Evolutionary conservation across 2,888 invertebrate genomes (phyloP).

Genomic region (Tenthredo distinguenda): DNA sequence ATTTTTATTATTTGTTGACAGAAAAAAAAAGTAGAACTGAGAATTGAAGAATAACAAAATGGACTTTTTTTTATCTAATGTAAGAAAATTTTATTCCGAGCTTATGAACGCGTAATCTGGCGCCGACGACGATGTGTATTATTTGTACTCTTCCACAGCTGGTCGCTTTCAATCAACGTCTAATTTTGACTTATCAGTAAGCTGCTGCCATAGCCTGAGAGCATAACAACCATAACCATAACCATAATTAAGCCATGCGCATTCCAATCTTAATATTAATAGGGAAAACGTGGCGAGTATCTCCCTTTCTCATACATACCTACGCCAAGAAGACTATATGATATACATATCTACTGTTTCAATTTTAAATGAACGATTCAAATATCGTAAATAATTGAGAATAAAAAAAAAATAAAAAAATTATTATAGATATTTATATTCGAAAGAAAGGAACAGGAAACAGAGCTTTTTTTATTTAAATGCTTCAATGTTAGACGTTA

Average conservation of each 20-base stretch:
- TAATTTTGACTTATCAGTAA: conserved; percentile 36
- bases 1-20: neutral
- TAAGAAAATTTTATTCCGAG: neutral
- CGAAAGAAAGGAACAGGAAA: neutral
- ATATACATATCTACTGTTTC: neutral
- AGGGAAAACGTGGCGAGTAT: neutral
- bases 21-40: no score
- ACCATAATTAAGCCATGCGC: conserved; percentile 14
- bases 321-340: neutral
- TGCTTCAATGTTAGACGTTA: neutral
- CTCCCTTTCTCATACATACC: neutral
- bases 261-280: conserved; percentile 37
- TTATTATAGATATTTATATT: neutral
- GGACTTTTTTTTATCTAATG: neutral
- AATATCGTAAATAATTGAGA: neutral
- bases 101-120: neutral
- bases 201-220: neutral
- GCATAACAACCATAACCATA: conserved; percentile 4
- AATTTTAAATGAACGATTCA: neutral
- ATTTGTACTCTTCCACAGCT: conserved; percentile 15
- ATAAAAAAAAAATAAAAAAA: no score
- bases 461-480: neutral
- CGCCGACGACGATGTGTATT: neutral
- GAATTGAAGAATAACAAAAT: no score
- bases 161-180: conserved; percentile 40